These are phyloP conservation scores for Scaptodrosophila lebanonensis DNA, from an alignment of 1,140 invertebrate genomes.

Conservation along the genomic window DNA sequence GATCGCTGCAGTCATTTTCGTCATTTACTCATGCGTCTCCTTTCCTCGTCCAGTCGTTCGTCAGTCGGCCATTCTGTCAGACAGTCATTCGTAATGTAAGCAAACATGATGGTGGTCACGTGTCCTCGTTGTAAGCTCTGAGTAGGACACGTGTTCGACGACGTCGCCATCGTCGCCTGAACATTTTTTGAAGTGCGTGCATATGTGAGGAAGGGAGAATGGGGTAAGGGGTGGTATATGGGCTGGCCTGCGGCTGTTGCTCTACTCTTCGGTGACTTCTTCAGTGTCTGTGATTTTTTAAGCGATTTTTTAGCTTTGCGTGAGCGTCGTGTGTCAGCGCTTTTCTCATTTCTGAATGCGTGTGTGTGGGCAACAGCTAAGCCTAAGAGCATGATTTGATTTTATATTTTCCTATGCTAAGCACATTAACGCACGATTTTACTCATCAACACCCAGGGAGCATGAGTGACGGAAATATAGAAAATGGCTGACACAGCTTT, in stretches of 20 bases:
- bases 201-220: slow-evolving; percentile 22
- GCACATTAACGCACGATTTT: slow-evolving; percentile 62
- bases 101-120: slow-evolving; percentile 74
- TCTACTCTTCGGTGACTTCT: slow-evolving; percentile 28
- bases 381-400: slow-evolving; percentile 65
- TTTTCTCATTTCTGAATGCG: background rate
- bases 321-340: slow-evolving; percentile 31
- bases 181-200: slow-evolving; percentile 57
- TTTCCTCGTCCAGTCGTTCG: background rate
- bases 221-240: slow-evolving; percentile 9
- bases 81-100: slow-evolving; percentile 49
- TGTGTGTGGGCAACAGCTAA: slow-evolving; percentile 19
- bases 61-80: slow-evolving; percentile 60
- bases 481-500: too few species aligned
- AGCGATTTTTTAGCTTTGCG: slow-evolving; percentile 32
- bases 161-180: slow-evolving; percentile 59
- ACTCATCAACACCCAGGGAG: slow-evolving; percentile 58
- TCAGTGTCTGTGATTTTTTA: slow-evolving; percentile 24
- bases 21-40: slow-evolving; percentile 53
- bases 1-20: slow-evolving; percentile 34
- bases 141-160: slow-evolving; percentile 57
- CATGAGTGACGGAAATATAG: too few species aligned
- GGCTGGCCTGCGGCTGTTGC: background rate
- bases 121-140: slow-evolving; percentile 63
- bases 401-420: slow-evolving; percentile 39